Base-by-base conservation (phyloP, 2,797 vertebrate genomes). In the Aulostomus chinensis region DNA sequence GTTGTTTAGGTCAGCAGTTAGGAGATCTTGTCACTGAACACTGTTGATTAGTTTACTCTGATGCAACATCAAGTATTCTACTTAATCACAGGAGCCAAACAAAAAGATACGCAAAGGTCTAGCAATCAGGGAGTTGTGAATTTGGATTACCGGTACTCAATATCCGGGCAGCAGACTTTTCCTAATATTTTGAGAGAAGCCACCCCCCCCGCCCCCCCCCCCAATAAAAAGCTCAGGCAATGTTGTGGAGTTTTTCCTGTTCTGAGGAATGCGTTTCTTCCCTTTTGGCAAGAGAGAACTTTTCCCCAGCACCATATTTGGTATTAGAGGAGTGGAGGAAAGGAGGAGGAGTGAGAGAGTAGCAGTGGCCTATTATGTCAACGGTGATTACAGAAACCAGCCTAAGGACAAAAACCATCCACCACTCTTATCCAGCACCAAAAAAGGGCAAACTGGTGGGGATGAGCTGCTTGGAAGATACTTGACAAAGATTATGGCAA, bases 301-400 rank as follows among this genome's bases (percentile, higher is more conserved):
- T 80, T 76, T 87, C 83, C 87, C 86, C 80, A 85, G 66, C 83
- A 88, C 93, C 92, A 91, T 94, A 93, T 93, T 92, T 90, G 92
- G 93, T 89, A 88, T 78, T 83, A 68, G 83, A 86, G 81, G 84
- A 88, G 86, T 85, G 81, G 68, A 82, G 78, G 57, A 80, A 76
- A 88, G 84, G 29, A 80, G 80, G 83, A 83, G 84, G 83, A 75
- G 84, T 56, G 62, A 48, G 58, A 74, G 56, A 71, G 57, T 22
- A 52, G 66, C 53, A 57, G 34, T 61, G 54, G 76, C 83, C 87
- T 65, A 79, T 84, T 86, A 81, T 87, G 84, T 86, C 81, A 86
- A 81, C 41, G 56, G 57, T 76, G 78, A 75, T 87, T 83, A 88
- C 88, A 89, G 85, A 88, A 86, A 85, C 66, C 48, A 84, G 62